phyloP scores from a whole-genome alignment of 2,888 invertebrate genomes.

The Amitus sp. region DNA sequence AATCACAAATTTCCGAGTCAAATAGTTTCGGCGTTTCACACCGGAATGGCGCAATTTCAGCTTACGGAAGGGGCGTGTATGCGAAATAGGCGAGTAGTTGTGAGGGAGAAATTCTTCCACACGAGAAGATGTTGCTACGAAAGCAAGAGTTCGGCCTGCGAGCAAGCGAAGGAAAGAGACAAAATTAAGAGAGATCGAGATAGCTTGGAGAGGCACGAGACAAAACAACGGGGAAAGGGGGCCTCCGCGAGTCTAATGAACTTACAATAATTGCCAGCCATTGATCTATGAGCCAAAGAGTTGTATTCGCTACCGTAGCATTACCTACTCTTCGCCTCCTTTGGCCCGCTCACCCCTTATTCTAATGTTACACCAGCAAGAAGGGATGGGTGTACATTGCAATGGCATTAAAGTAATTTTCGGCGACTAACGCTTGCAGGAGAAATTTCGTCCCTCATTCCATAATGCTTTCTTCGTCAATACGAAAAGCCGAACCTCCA shows the following conservation, averaged over 20 bases:
- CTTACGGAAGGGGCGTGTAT: slow-evolving; percentile 46
- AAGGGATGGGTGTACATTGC: slow-evolving; percentile 53
- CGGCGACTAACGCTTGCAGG: slow-evolving; percentile 46
- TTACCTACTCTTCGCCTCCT: slow-evolving; percentile 46
- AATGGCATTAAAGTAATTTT: slow-evolving; percentile 56
- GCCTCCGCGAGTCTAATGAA: slow-evolving; percentile 60
- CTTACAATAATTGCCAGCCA: slow-evolving; percentile 66
- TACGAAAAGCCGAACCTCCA: too few relatives aligned
- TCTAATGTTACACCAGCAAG: slow-evolving; percentile 52
- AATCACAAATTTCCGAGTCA: slow-evolving; percentile 66
- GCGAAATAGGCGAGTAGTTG: slow-evolving; percentile 30
- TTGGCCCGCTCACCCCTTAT: slow-evolving; percentile 38
- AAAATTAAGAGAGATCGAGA: slow-evolving; percentile 23
- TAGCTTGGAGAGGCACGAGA: slow-evolving; percentile 20
- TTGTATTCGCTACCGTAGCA: slow-evolving; percentile 55
- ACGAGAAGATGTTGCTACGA: slow-evolving; percentile 49
- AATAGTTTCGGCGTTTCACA: slow-evolving; percentile 65
- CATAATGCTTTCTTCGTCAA: slow-evolving; percentile 34
- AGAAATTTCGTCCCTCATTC: slow-evolving; percentile 44
- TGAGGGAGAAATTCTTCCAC: slow-evolving; percentile 38
- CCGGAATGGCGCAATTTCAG: slow-evolving; percentile 66
- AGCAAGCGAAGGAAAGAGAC: too few relatives aligned
- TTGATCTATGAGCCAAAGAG: slow-evolving; percentile 64
- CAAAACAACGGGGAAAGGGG: slow-evolving; percentile 37
- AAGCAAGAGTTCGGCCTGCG: slow-evolving; percentile 40